Percentiles rank a stretch among this genome's conserved stretches.
These are phyloP conservation scores for Ceratoteleas bidentatus DNA, from an alignment of 1,140 invertebrate species.

Conservation along the genomic window DNA sequence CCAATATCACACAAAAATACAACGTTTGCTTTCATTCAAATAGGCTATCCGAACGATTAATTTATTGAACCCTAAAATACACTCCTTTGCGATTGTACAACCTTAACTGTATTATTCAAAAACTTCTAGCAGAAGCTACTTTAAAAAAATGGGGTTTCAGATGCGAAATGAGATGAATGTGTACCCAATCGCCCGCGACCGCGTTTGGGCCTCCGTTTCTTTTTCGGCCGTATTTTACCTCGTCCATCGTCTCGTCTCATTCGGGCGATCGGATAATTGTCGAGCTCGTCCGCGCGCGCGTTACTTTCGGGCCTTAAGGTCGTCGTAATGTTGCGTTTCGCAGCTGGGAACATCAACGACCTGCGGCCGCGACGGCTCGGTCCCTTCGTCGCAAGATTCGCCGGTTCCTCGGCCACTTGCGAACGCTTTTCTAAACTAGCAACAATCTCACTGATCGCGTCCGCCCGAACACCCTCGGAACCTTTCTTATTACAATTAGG, in stretches of 20 bases:
- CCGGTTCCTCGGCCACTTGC: neutral
- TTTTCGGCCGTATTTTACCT: slow-evolving; percentile 74
- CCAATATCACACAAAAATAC: too few relatives aligned
- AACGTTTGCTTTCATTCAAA: too few relatives aligned
- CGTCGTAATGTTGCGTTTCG: slow-evolving; percentile 51
- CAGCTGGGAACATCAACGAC: slow-evolving; percentile 28
- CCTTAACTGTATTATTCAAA: too few relatives aligned
- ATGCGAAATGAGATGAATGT: too few relatives aligned
- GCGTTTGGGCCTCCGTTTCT: slow-evolving; percentile 74
- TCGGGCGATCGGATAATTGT: slow-evolving; percentile 65
- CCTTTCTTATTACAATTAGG: slow-evolving; percentile 6
- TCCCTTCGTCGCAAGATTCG: neutral
- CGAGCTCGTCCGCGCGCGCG: slow-evolving; percentile 43
- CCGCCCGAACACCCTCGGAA: neutral
- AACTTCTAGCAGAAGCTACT: too few relatives aligned
- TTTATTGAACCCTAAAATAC: too few relatives aligned
- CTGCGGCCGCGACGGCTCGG: slow-evolving; percentile 11
- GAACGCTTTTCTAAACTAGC: slow-evolving; percentile 4
- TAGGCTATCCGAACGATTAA: too few relatives aligned
- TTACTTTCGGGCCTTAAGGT: slow-evolving; percentile 33
- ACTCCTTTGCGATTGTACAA: too few relatives aligned
- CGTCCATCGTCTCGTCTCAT: slow-evolving; percentile 72
- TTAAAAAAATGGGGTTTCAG: too few relatives aligned
- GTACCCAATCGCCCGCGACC: too few relatives aligned
- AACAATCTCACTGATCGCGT: neutral